Evolutionary conservation across 2,113 vertebrate genomes (phyloP).

Genomic region (Pristiophorus japonicus): DNA sequence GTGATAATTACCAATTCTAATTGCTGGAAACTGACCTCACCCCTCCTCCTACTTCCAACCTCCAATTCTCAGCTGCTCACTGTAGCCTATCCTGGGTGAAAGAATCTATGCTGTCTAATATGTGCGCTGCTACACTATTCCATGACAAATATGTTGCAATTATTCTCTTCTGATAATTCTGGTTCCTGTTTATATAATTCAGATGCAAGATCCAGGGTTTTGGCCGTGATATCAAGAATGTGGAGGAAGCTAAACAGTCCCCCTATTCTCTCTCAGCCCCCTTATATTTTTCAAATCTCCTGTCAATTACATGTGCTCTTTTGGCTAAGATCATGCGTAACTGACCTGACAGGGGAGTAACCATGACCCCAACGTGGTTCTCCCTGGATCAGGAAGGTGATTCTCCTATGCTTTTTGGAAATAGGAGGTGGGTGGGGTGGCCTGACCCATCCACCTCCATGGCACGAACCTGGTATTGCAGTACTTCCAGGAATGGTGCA

Average conservation of each 20-base stretch:
- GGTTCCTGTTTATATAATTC: neutral
- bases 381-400: too few relatives aligned
- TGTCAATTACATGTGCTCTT: neutral
- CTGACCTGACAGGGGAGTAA: too few relatives aligned
- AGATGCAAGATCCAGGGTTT: neutral
- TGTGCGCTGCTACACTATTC: neutral
- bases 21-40: neutral
- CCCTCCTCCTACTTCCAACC: neutral
- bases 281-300: neutral
- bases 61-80: neutral
- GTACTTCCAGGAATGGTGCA: too few relatives aligned
- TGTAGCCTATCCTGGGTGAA: neutral
- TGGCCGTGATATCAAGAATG: neutral
- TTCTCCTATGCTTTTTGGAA: too few relatives aligned
- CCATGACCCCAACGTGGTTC: too few relatives aligned
- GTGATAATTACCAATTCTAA: neutral
- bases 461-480: too few relatives aligned
- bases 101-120: neutral
- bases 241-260: neutral
- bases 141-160: neutral
- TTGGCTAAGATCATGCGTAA: too few relatives aligned
- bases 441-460: too few relatives aligned
- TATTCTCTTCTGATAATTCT: neutral
- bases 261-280: neutral
- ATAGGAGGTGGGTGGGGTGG: too few relatives aligned